Percentiles rank a stretch among this genome's conserved stretches.
phyloP scores from a whole-genome alignment of 2,888 invertebrate genomes.

The Galerucella calmariensis region DNA sequence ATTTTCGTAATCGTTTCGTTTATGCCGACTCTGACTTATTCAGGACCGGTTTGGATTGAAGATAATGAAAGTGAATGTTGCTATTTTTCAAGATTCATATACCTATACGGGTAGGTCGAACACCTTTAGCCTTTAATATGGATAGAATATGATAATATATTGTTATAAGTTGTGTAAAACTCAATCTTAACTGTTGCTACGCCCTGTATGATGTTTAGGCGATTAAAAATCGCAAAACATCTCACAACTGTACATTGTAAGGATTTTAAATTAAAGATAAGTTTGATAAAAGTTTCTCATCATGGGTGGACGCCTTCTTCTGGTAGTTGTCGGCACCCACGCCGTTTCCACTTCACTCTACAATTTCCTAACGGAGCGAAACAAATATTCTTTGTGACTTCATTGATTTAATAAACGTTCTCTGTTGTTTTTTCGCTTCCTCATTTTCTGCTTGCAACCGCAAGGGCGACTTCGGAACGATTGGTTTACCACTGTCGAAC shows the following conservation, averaged over 20 bases:
- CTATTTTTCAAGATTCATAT: conserved; percentile 22
- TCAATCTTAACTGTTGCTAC: no score
- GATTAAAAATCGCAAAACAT: neutral
- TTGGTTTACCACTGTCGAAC: neutral
- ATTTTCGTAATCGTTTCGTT: neutral
- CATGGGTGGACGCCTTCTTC: conserved; percentile 31
- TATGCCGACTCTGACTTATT: neutral
- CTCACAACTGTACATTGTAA: neutral
- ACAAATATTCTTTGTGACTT: conserved; percentile 37
- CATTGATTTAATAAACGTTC: conserved; percentile 32
- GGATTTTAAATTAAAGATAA: conserved; percentile 25
- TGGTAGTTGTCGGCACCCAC: conserved; percentile 37
- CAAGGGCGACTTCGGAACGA: conserved; percentile 12
- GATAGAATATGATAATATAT: no score
- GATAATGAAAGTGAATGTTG: conserved; percentile 29
- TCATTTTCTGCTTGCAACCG: conserved; percentile 30
- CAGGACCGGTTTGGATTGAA: conserved; percentile 28
- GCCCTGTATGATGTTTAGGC: no score
- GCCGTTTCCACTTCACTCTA: conserved; percentile 45
- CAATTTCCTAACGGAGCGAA: conserved; percentile 46
- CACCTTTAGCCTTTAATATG: conserved; percentile 2
- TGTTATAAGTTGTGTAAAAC: no score
- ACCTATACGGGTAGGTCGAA: conserved; percentile 5
- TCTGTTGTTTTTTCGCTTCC: conserved; percentile 25
- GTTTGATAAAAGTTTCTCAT: conserved; percentile 28